Evolutionary conservation across 2,797 vertebrate species (phyloP), one percentile per base, ranked within the genome.

Genomic region (Siniperca scherzeri): DNA sequence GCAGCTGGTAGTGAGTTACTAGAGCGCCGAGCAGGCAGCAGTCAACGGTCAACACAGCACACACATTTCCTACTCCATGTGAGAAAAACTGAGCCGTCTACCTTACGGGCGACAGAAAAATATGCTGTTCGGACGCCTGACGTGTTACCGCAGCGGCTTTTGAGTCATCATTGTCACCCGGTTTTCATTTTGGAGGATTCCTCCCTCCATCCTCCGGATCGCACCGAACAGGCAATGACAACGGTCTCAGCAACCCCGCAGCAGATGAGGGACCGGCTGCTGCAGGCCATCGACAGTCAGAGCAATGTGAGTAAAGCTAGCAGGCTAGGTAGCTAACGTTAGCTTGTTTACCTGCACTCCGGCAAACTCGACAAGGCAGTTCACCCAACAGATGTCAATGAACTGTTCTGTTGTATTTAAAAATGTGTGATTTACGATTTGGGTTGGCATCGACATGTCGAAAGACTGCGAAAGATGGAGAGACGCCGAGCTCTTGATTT

Each of bases 191-290:
- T 88, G 96, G 96, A 96, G 96, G 95, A 95, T 96, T 95, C 95
- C 95, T 96, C 96, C 96, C 95, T 94, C 95, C 95, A 94, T 94
- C 95, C 93, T 94, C 95, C 96, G 96, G 95, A 96, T 95, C 95
- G 93, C 92, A 95, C 94, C 95, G 91, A 96, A 95, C 97, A 96
- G 98, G 97, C 98, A 97, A 99, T 99, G 98, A 99, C 97, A 97
- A 97, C 98, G 97, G 97, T 97, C 97, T 96, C 97, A 92, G 97
- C 96, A 95, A 98, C 97, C 95, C 97, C 98, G 98, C 98, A 98
- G 98, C 97, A 98, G 97, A 98, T 99, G 96, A 98, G 96, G 97
- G 98, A 99, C 97, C 97, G 97, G 97, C 98, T 99, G 97, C 97
- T 99, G 96, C 97, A 97, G 98, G 98, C 98, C 98, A 96, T 98